Conservation (phyloP, 1,140 invertebrate species). For the Diuraphis noxia region DNA sequence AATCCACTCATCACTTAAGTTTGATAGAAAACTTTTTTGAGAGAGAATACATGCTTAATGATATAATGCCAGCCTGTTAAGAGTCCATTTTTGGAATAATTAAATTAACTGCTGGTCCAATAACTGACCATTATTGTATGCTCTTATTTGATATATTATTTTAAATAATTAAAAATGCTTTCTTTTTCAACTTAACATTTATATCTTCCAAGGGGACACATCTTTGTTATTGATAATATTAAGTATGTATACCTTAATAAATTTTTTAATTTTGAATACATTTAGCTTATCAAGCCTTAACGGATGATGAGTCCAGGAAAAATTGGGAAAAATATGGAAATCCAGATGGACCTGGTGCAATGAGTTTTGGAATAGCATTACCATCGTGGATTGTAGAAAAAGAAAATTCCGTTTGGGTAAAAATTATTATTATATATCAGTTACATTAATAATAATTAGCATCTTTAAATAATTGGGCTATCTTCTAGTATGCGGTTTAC, state of each 20-base stretch:
- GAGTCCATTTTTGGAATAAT: neutral
- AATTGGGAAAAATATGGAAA: slow-evolving; percentile 99
- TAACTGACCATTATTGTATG: neutral
- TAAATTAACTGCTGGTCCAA: neutral
- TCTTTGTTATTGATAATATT: neutral
- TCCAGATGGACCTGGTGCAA: slow-evolving; percentile 98
- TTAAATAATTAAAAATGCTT: neutral
- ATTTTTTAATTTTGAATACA: neutral
- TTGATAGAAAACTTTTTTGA: no score
- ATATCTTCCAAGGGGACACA: neutral
- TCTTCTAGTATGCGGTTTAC: no score
- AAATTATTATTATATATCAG: slow-evolving; percentile 55
- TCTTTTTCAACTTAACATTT: neutral
- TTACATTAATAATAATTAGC: neutral
- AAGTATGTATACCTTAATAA: neutral
- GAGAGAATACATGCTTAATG: no score
- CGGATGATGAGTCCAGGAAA: slow-evolving; percentile 92
- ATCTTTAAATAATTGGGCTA: neutral
- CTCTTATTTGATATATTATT: no score
- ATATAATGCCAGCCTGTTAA: no score
- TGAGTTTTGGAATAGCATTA: slow-evolving; percentile 98
- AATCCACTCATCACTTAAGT: no score
- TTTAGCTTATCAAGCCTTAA: slow-evolving; percentile 76
- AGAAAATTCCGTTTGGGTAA: slow-evolving; percentile 95
- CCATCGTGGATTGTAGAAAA: slow-evolving; percentile 99